These are phyloP conservation scores for Gouania willdenowi DNA, from an alignment of 2,797 vertebrate genomes.

Conservation along the genomic window DNA sequence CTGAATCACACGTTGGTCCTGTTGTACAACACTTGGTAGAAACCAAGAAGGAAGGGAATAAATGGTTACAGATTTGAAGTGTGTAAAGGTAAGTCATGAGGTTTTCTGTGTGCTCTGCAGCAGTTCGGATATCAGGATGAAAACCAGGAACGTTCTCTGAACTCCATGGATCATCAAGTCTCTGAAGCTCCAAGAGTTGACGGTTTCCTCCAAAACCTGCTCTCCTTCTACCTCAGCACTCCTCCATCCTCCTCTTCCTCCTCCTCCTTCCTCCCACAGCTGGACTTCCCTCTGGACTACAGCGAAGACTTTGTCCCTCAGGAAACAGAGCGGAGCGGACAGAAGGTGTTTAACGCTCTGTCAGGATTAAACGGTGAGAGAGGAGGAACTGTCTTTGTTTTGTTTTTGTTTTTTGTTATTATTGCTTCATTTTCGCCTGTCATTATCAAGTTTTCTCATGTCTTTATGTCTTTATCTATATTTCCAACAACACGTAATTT, in stretches of 20 bases:
- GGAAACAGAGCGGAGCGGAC: slow-evolving; percentile 61
- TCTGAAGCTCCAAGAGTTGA: too few species aligned
- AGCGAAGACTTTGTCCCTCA: slow-evolving; percentile 67
- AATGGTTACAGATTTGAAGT: too few species aligned
- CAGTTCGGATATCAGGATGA: slow-evolving; percentile 83
- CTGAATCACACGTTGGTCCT: too few species aligned
- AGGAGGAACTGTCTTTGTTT: not conserved
- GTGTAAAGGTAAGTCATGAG: too few species aligned
- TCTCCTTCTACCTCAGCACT: slow-evolving; percentile 75
- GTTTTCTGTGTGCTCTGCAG: slow-evolving; percentile 18
- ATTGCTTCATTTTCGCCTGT: too few species aligned
- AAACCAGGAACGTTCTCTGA: slow-evolving; percentile 71
- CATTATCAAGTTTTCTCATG: too few species aligned
- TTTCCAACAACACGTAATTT: too few species aligned
- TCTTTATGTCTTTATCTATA: too few species aligned
- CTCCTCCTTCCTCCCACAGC: slow-evolving; percentile 57
- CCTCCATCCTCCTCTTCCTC: slow-evolving; percentile 39
- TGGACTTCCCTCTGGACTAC: slow-evolving; percentile 75
- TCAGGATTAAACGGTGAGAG: slow-evolving; percentile 63
- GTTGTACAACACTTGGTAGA: too few species aligned
- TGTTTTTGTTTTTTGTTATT: not conserved
- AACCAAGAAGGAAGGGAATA: too few species aligned
- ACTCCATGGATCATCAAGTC: slow-evolving; percentile 60
- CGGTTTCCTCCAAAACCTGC: slow-evolving; percentile 84
- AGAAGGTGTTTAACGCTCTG: slow-evolving; percentile 45